These are phyloP conservation scores for Aphis gossypii DNA, from an alignment of 1,140 invertebrate species.

Conservation along the genomic window DNA sequence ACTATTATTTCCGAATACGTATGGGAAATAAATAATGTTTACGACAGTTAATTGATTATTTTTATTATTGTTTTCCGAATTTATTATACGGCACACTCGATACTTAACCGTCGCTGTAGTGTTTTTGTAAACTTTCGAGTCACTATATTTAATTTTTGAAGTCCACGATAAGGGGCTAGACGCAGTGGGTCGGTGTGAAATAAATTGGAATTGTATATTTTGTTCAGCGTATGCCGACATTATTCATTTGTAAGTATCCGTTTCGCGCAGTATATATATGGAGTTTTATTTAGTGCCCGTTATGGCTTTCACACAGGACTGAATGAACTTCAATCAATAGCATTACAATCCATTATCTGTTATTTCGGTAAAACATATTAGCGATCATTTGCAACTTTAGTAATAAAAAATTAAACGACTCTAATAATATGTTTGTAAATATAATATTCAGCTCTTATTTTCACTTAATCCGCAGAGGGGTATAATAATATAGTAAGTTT, in stretches of 20 bases:
- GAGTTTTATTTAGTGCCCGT: not conserved
- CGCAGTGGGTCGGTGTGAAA: not conserved
- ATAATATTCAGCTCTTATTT: too few species aligned
- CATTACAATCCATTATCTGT: not conserved
- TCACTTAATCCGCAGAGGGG: too few species aligned
- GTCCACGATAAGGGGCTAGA: not conserved
- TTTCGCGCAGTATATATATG: not conserved
- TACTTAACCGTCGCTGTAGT: not conserved
- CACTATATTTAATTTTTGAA: conserved; percentile 16
- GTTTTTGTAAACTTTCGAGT: not conserved
- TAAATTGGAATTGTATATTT: not conserved
- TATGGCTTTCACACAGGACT: not conserved
- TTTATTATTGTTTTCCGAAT: not conserved
- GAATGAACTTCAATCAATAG: not conserved
- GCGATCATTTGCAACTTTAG: not conserved
- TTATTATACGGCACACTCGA: not conserved
- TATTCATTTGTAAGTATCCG: not conserved
- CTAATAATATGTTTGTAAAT: not conserved
- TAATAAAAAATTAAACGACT: not conserved
- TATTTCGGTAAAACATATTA: not conserved
- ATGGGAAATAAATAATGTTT: not conserved
- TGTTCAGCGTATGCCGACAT: not conserved
- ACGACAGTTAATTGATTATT: not conserved
- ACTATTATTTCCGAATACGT: not conserved
- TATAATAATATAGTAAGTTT: too few species aligned